Evolutionary conservation across 2,113 vertebrate species (phyloP).

Genomic region (Todiramphus saurophagus): DNA sequence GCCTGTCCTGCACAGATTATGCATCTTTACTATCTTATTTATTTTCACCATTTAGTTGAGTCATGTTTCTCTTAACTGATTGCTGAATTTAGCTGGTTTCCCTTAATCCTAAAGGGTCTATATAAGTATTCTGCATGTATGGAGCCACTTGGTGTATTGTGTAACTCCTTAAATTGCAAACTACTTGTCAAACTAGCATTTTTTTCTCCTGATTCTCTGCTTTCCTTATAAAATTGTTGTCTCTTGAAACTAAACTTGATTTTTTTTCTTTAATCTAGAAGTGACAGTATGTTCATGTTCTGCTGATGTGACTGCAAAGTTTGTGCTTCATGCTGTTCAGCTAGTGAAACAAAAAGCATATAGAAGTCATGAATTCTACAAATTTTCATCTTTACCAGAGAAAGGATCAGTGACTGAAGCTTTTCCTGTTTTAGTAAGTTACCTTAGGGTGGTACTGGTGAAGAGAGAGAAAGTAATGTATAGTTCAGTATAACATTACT

Average conservation of each 20-base stretch:
- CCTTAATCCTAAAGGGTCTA: background rate
- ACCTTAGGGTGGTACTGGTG: background rate
- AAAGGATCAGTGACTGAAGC: slow-evolving; percentile 91
- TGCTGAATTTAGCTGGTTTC: background rate
- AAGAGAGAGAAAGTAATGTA: background rate
- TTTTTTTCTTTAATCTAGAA: slow-evolving; percentile 76
- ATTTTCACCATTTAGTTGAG: background rate
- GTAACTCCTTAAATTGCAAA: background rate
- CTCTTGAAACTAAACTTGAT: background rate
- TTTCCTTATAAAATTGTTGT: background rate
- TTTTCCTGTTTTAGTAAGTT: slow-evolving; percentile 91
- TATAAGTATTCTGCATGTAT: background rate
- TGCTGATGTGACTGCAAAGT: slow-evolving; percentile 92
- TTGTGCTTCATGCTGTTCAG: slow-evolving; percentile 95
- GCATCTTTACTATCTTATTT: background rate
- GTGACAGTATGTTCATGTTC: slow-evolving; percentile 90
- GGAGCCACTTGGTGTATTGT: background rate
- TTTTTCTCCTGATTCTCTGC: background rate
- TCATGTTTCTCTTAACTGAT: background rate
- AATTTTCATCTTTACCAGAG: slow-evolving; percentile 92
- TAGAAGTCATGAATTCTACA: slow-evolving; percentile 96
- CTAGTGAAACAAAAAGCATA: slow-evolving; percentile 94
- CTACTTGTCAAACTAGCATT: background rate
- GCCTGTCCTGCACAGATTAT: background rate
- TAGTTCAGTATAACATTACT: background rate